Evolutionary conservation across 2,113 vertebrate genomes (phyloP).

Genomic region (Isurus oxyrinchus): DNA sequence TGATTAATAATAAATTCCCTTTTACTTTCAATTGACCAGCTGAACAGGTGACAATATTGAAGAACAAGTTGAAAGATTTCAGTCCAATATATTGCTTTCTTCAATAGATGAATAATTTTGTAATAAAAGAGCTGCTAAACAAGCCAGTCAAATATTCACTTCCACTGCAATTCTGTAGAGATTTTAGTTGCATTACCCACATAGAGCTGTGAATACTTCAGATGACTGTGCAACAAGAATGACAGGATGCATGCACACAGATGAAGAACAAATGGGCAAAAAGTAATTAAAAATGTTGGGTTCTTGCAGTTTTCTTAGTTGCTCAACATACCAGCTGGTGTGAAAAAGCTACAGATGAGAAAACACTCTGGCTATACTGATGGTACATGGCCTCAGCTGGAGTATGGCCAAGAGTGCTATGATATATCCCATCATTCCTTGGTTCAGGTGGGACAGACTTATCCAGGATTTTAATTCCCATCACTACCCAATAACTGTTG

Average conservation of each 20-base stretch:
- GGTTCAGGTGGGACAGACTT: background rate
- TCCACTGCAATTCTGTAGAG: constrained; percentile 1
- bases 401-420: background rate
- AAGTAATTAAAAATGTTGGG: background rate
- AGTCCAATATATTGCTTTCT: background rate
- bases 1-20: background rate
- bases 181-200: background rate
- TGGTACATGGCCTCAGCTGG: background rate
- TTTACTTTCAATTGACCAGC: background rate
- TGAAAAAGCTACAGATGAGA: background rate
- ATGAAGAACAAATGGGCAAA: background rate
- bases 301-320: background rate
- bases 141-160: background rate
- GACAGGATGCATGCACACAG: background rate
- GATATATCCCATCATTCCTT: background rate
- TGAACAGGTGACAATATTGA: background rate
- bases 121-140: background rate
- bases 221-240: background rate
- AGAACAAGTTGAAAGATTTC: background rate
- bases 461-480: background rate
- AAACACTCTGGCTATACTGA: background rate
- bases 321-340: background rate
- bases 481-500: background rate
- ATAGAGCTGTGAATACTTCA: background rate
- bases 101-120: background rate